Conservation (phyloP, 2,113 vertebrate species). For the Amphiprion ocellaris region DNA sequence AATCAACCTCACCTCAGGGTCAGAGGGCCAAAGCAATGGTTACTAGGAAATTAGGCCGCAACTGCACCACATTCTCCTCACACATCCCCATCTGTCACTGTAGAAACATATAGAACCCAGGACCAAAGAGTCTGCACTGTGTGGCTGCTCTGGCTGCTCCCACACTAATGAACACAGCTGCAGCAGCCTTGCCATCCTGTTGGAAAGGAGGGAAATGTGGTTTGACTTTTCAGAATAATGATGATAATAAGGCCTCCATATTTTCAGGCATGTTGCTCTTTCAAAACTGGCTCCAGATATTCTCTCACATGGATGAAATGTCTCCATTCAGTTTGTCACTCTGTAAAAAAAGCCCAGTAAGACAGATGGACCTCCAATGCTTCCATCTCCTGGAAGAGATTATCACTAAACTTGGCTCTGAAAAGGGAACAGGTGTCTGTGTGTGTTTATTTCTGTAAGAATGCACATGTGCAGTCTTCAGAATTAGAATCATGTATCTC, state of each 20-base stretch:
- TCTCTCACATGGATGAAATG: constrained; percentile 58
- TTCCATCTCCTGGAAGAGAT: constrained; percentile 38
- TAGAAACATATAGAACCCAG: constrained; percentile 63
- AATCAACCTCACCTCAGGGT: constrained; percentile 82
- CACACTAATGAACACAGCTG: constrained; percentile 84
- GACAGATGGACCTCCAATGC: constrained; percentile 43
- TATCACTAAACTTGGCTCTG: constrained; percentile 53
- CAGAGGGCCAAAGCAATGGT: constrained; percentile 78
- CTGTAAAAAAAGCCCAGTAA: constrained; percentile 33
- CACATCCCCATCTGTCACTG: constrained; percentile 84
- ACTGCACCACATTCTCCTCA: constrained; percentile 79
- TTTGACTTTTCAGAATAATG: constrained; percentile 62
- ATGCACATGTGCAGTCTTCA: constrained; percentile 36
- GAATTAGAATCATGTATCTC: constrained; percentile 25
- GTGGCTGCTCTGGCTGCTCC: constrained; percentile 58
- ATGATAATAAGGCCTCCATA: constrained; percentile 70
- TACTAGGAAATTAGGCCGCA: constrained; percentile 80
- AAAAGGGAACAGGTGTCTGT: constrained; percentile 47
- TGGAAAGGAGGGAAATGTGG: constrained; percentile 58
- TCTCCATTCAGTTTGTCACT: constrained; percentile 68
- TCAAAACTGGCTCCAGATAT: constrained; percentile 63
- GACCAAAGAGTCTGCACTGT: constrained; percentile 62
- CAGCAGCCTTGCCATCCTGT: constrained; percentile 64
- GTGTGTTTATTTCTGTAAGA: constrained; percentile 23
- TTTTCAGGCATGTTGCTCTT: constrained; percentile 63